Conservation (phyloP, 1,140 invertebrate genomes). For the Melanaphis sacchari region DNA sequence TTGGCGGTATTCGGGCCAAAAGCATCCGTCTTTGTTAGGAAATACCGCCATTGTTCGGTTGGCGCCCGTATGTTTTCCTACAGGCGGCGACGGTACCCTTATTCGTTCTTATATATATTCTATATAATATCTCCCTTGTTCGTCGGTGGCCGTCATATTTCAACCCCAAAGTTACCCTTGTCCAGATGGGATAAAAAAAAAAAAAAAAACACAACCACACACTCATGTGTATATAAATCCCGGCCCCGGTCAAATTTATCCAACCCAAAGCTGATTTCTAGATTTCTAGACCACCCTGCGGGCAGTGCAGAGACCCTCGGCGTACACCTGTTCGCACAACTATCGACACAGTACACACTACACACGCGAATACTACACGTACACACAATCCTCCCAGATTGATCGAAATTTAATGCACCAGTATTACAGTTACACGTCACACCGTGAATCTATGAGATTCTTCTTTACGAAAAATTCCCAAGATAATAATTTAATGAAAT, state of each 20-base stretch:
- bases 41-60: slow-evolving; percentile 29
- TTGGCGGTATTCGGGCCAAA: neutral
- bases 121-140: neutral
- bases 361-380: neutral
- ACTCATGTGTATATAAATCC: neutral
- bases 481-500: neutral
- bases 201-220: neutral
- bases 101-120: slow-evolving; percentile 3
- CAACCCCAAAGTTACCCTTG: slow-evolving; percentile 34
- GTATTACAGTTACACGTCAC: neutral
- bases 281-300: neutral
- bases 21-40: slow-evolving; percentile 38
- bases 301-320: neutral
- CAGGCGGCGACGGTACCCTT: neutral
- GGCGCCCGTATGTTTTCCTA: slow-evolving; percentile 30
- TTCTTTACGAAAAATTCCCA: neutral
- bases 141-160: neutral
- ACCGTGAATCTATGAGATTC: neutral
- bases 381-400: neutral
- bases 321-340: neutral
- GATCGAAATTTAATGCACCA: neutral
- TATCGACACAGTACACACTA: neutral
- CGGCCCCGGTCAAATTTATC: neutral
- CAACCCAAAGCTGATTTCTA: neutral
- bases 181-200: slow-evolving; percentile 1